phyloP scores from a whole-genome alignment of 1,140 invertebrate genomes.

The Lucilia sericata region DNA sequence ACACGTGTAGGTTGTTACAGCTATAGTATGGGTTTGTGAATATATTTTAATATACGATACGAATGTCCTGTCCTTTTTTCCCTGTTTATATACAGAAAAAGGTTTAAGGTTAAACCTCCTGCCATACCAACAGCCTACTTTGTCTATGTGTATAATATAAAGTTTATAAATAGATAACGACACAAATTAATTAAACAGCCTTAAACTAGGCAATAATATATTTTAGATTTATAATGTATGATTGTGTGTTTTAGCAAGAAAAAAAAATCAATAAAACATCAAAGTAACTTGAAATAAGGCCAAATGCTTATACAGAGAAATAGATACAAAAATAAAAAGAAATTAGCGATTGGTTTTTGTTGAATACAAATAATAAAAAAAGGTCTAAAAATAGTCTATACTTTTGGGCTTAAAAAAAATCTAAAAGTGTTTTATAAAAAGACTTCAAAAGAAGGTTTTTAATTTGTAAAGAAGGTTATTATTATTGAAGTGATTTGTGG shows the following conservation, averaged over 20 bases:
- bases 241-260: not conserved
- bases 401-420: no score
- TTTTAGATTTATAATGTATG: not conserved
- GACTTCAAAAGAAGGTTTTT: no score
- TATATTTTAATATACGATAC: not conserved
- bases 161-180: constrained; percentile 11
- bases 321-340: not conserved
- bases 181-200: constrained; percentile 40
- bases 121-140: not conserved
- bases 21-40: not conserved
- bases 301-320: no score
- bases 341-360: not conserved
- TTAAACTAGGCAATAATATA: constrained; percentile 34
- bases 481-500: no score
- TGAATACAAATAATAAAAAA: not conserved
- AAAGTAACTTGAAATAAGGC: not conserved
- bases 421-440: no score
- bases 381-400: not conserved
- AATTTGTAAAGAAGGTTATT: no score
- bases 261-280: constrained; percentile 15
- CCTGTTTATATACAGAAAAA: not conserved
- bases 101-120: constrained; percentile 11
- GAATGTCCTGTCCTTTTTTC: not conserved
- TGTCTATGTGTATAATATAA: not conserved
- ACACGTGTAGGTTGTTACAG: constrained; percentile 30